Percentiles rank a stretch among this genome's conserved stretches.
Conservation (phyloP, 1,140 invertebrate species). For the Chelonus insularis region DNA sequence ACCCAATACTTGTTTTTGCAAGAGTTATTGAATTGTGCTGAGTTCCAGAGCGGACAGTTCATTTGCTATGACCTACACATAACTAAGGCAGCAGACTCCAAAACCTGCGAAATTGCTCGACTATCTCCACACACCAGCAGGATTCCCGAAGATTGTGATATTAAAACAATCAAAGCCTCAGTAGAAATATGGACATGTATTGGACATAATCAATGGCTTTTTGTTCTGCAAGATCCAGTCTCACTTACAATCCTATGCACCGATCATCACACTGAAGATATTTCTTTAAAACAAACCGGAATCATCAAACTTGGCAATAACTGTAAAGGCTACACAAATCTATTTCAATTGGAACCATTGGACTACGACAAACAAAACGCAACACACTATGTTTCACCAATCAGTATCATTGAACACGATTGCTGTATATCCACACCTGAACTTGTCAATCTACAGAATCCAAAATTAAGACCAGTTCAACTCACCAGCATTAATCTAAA, state of each 20-base stretch:
- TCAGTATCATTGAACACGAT: slow-evolving; percentile 15
- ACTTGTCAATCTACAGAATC: neutral
- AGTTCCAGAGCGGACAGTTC: neutral
- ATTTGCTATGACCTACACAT: neutral
- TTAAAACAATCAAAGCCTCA: slow-evolving; percentile 17
- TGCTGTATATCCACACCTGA: slow-evolving; percentile 15
- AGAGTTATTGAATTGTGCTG: slow-evolving; percentile 16
- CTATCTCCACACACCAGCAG: neutral
- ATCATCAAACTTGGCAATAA: neutral
- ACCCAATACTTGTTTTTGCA: neutral
- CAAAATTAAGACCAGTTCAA: neutral
- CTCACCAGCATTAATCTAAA: slow-evolving; percentile 14
- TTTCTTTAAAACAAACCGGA: slow-evolving; percentile 9
- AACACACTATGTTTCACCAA: slow-evolving; percentile 14
- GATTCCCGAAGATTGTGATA: slow-evolving; percentile 11
- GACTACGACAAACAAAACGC: slow-evolving; percentile 2
- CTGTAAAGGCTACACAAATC: slow-evolving; percentile 18
- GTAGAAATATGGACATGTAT: slow-evolving; percentile 24
- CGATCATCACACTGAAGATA: slow-evolving; percentile 1
- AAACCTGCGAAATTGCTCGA: slow-evolving; percentile 2
- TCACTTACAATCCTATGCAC: slow-evolving; percentile 17
- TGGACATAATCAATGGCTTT: slow-evolving; percentile 21
- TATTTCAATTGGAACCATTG: slow-evolving; percentile 10
- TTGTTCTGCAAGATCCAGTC: slow-evolving; percentile 20
- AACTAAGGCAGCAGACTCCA: neutral